Percentiles rank a stretch among this genome's conserved stretches.
phyloP scores from a whole-genome alignment of 2,797 vertebrate genomes.

The Macropodus opercularis region DNA sequence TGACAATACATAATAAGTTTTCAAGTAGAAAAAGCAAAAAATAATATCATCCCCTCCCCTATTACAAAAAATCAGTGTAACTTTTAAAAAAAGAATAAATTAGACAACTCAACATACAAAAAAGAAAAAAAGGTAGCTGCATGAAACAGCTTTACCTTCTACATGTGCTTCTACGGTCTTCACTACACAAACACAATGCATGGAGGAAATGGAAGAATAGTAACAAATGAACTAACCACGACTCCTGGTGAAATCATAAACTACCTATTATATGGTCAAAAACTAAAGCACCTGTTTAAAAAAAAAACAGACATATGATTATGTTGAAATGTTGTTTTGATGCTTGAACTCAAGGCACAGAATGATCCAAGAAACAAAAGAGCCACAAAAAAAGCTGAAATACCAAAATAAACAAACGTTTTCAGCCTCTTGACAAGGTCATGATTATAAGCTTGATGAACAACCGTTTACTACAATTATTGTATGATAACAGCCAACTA shows the following conservation, averaged over 20 bases:
- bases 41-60: background rate
- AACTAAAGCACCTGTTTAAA: conserved; percentile 18
- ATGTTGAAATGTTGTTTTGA: conserved; percentile 40
- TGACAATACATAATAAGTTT: conserved; percentile 27
- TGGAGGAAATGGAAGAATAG: conserved; percentile 34
- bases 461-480: conserved; percentile 17
- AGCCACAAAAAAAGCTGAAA: conserved; percentile 3
- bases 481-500: conserved; percentile 15
- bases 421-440: conserved; percentile 26
- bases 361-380: conserved; percentile 54
- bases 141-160: conserved; percentile 10
- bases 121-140: conserved; percentile 31
- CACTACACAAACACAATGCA: conserved; percentile 16
- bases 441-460: conserved; percentile 33
- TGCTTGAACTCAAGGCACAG: conserved; percentile 79
- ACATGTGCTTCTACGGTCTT: conserved; percentile 8
- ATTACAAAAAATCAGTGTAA: conserved; percentile 17
- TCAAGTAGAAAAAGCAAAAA: conserved; percentile 38
- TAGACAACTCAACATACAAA: conserved; percentile 52
- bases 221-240: conserved; percentile 14
- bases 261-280: conserved; percentile 11
- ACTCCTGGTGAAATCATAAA: conserved; percentile 23
- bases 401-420: conserved; percentile 29
- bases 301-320: conserved; percentile 23
- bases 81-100: conserved; percentile 68